Evolutionary conservation across 37 sponge, comb jelly and placozoan species (phyloP).

Genomic region (Axinella damicornis): DNA sequence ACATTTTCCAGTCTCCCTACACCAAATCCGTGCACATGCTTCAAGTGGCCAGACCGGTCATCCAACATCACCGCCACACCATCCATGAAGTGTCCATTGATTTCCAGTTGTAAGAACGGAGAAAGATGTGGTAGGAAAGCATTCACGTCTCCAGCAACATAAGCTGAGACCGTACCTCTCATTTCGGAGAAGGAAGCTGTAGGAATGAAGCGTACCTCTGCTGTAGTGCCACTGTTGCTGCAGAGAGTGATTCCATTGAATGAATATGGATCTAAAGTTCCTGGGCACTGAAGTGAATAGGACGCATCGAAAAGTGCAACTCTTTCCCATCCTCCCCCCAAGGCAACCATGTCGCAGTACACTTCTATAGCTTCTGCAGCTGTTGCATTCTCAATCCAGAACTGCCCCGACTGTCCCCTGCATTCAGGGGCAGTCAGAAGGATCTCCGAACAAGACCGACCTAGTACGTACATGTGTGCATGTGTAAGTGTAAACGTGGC

Average conservation of each 20-base stretch:
- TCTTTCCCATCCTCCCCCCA: constrained; percentile 10
- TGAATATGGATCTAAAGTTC: too few relatives aligned
- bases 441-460: background rate
- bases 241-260: background rate
- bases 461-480: background rate
- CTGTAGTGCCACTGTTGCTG: background rate
- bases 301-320: background rate
- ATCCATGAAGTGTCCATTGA: background rate
- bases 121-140: background rate
- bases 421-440: background rate
- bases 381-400: background rate
- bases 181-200: background rate
- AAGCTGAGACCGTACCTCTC: background rate
- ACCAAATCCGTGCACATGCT: background rate
- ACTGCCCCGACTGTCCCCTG: constrained; percentile 2
- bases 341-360: constrained; percentile 11
- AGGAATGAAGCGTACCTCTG: background rate
- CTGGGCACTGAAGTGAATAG: background rate
- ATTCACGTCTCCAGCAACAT: background rate
- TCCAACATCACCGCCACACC: background rate
- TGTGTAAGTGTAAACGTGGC: too few relatives aligned
- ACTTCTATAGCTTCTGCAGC: background rate
- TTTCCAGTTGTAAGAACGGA: background rate
- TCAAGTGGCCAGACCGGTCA: background rate
- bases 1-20: background rate